A percentile compares a stretch with the other conserved stretches of the same genome.
These are phyloP conservation scores for Picus viridis DNA, from an alignment of 2,797 vertebrate species.

Conservation along the genomic window DNA sequence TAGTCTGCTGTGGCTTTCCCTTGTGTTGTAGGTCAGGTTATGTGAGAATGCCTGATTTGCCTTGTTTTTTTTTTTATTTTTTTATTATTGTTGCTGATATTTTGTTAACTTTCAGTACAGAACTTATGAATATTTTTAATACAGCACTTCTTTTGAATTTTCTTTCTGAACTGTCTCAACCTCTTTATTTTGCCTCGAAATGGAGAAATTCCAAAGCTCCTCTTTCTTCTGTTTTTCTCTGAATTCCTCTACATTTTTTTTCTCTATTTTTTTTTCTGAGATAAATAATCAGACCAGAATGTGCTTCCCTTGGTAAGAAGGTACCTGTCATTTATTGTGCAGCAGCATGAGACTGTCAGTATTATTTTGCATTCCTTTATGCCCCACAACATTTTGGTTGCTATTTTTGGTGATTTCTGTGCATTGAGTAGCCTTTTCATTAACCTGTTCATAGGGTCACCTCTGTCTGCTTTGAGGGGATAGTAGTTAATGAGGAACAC, in stretches of 20 bases:
- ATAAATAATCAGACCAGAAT: conserved; percentile 59
- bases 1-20: background rate
- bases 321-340: conserved; percentile 24
- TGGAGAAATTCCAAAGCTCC: background rate
- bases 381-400: conserved; percentile 46
- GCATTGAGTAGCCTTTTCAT: conserved; percentile 35
- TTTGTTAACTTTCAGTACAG: conserved; percentile 5
- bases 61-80: background rate
- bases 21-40: background rate
- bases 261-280: conserved; percentile 32
- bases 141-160: background rate
- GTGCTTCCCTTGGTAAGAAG: conserved; percentile 48
- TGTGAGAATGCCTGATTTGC: background rate
- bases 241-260: conserved; percentile 43
- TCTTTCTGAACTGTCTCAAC: background rate
- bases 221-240: conserved; percentile 22
- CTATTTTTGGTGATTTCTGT: conserved; percentile 49
- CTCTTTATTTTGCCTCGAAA: conserved; percentile 20
- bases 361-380: conserved; percentile 57
- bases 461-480: conserved; percentile 42
- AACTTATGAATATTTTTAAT: background rate
- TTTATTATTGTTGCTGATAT: background rate
- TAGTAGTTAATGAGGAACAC: background rate
- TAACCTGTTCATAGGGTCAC: conserved; percentile 54
- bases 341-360: conserved; percentile 50